Conservation (phyloP, 2,113 vertebrate species). For the Quiscalus mexicanus region DNA sequence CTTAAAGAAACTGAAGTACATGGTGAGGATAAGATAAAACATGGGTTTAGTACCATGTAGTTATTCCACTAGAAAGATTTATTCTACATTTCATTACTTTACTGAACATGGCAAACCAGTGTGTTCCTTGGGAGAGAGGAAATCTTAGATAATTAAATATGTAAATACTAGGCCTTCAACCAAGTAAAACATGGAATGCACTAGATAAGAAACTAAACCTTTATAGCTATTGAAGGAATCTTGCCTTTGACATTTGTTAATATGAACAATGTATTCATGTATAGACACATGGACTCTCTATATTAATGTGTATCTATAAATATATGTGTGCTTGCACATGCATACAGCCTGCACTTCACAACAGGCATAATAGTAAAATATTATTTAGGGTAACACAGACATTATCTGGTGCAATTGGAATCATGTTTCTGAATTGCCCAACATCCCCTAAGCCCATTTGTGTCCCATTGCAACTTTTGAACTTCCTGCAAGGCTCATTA, state of each 20-base stretch:
- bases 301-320: background rate
- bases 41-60: background rate
- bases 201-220: background rate
- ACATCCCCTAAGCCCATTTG: background rate
- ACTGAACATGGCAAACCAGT: background rate
- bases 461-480: background rate
- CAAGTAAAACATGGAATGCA: background rate
- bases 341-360: background rate
- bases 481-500: constrained; percentile 24
- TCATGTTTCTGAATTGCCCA: background rate
- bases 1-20: constrained; percentile 1
- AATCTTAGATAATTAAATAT: background rate
- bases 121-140: background rate
- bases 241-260: background rate
- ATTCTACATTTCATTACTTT: background rate
- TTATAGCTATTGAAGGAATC: background rate
- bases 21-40: background rate
- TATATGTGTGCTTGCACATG: accelerated
- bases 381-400: background rate
- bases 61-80: constrained; percentile 16
- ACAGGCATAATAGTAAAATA: background rate
- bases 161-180: background rate
- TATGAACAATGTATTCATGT: background rate
- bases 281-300: background rate
- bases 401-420: background rate